phyloP scores from a whole-genome alignment of 1,140 invertebrate species.

The Drosophila pallidifrons region DNA sequence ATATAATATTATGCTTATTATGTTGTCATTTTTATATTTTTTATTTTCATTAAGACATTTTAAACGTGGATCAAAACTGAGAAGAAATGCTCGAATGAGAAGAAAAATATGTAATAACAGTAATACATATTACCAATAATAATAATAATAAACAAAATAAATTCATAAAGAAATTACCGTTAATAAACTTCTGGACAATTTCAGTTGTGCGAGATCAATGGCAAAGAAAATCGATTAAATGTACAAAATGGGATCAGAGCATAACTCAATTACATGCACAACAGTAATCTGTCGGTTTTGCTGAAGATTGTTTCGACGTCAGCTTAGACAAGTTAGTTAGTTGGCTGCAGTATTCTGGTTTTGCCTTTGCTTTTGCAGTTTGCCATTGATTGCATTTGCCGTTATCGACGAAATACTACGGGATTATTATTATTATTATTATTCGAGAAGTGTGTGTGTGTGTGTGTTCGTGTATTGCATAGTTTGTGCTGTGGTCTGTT shows the following conservation, averaged over 20 bases:
- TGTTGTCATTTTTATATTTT: too few relatives aligned
- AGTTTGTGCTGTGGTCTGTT: not conserved
- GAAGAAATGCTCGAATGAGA: too few relatives aligned
- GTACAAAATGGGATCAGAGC: not conserved
- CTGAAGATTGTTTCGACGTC: not conserved
- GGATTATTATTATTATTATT: slow-evolving; percentile 11
- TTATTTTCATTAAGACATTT: too few relatives aligned
- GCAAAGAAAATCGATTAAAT: not conserved
- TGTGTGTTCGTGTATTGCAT: slow-evolving; percentile 22
- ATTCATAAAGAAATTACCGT: too few relatives aligned
- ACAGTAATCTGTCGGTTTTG: not conserved
- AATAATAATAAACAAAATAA: too few relatives aligned
- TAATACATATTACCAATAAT: too few relatives aligned
- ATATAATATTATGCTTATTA: too few relatives aligned
- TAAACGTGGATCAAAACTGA: too few relatives aligned
- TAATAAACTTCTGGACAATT: too few relatives aligned
- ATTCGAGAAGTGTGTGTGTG: not conserved
- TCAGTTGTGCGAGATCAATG: not conserved
- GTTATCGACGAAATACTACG: slow-evolving; percentile 9
- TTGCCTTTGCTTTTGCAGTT: slow-evolving; percentile 9
- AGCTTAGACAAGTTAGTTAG: slow-evolving; percentile 6
- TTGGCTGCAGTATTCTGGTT: not conserved
- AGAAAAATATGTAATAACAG: too few relatives aligned
- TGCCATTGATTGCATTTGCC: slow-evolving; percentile 21
- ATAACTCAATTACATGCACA: not conserved